Percentiles rank a stretch among this genome's conserved stretches.
phyloP scores from a whole-genome alignment of 2,888 invertebrate genomes.

The Ramazzottius varieornatus region DNA sequence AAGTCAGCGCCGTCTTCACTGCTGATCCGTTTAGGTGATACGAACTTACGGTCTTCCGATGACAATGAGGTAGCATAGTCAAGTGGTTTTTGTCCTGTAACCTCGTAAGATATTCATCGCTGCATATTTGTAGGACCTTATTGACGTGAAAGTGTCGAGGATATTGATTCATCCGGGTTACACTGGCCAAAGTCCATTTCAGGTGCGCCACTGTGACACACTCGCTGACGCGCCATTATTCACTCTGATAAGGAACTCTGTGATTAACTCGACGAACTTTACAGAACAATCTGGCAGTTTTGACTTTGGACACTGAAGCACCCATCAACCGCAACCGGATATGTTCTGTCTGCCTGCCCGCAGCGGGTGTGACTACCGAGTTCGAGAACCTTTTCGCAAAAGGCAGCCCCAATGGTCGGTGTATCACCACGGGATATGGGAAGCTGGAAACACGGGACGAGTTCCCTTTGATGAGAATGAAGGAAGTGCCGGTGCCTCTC shows the following conservation, averaged over 20 bases:
- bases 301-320: neutral
- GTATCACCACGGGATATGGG: neutral
- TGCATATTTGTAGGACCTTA: too few relatives aligned
- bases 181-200: neutral
- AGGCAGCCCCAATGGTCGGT: neutral
- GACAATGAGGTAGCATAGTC: too few relatives aligned
- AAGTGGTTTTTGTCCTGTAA: too few relatives aligned
- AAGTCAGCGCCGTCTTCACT: neutral
- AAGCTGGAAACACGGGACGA: neutral
- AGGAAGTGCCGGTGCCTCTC: neutral
- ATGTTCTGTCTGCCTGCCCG: neutral
- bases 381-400: neutral
- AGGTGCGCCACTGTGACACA: neutral
- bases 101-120: too few relatives aligned
- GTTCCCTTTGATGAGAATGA: neutral
- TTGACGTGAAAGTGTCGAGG: neutral
- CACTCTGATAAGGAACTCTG: too few relatives aligned
- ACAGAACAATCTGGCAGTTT: neutral
- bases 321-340: neutral
- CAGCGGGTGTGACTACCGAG: neutral
- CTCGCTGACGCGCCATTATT: too few relatives aligned
- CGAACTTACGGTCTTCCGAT: neutral
- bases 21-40: neutral
- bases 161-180: neutral
- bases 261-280: neutral